Evolutionary conservation across 1,140 invertebrate genomes (phyloP), one percentile per base, ranked within the genome.

Genomic region (Campoletis sonorensis): DNA sequence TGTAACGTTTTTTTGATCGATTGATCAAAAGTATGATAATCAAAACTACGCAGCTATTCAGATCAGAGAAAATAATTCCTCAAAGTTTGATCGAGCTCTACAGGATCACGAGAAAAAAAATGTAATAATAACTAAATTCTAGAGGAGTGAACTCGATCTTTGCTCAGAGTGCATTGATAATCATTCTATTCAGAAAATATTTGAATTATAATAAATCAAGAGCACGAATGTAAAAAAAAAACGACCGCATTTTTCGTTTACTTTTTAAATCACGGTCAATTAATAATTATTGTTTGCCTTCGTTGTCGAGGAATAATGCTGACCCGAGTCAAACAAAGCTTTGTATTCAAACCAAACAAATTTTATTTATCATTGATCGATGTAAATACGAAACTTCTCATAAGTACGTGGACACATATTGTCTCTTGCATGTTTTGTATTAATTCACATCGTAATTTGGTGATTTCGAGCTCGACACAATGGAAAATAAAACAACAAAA

Each of bases 311-410:
- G 4, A 54, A 54, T 54, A 21, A 54, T 54, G 51, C n/a, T 54
- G 11, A 64, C 23, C 21, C 23, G 23, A 64, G 10, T 23, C 61
- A 26, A 64, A 64, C 61, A 64, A 64, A 54, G 51, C 51, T 54
- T 54, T 54, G 51, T 64, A 64, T 64, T 64, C 23, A 27, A 26
- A 7, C 23, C 61, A 26, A 64, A 64, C 61, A 23, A 64, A 64
- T 64, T 64, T 64, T 26, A 64, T 64, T 64, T 26, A 64, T 26
- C 61, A 23, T 26, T 26, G 61, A 64, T 64, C 61, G 21, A 64
- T 64, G 23, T 26, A 64, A 64, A 64, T 64, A 64, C 23, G 61
- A 64, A 64, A 64, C 23, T 23, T 64, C 10, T 64, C 61, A 64
- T 26, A 64, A 64, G 23, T 64, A 64, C 61, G 23, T 27, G 11